Evolutionary conservation across 2,113 vertebrate species (phyloP), one percentile per base, ranked within the genome.

Genomic region (Leuciscus idus): DNA sequence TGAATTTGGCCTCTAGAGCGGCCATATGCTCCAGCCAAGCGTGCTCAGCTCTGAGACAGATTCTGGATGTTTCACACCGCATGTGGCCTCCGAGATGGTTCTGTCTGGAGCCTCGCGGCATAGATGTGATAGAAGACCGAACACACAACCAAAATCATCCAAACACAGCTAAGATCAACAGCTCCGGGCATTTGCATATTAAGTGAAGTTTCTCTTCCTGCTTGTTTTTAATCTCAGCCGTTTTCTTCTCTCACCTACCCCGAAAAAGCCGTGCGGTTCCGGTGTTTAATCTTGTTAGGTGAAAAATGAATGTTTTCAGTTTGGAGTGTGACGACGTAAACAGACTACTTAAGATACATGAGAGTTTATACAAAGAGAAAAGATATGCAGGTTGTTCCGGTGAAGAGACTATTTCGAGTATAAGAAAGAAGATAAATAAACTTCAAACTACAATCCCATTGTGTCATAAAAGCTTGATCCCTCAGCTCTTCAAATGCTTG

Each of bases 11-110:
- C 66, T 84, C 68, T 19, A 59, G 68, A 84, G 68, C 30, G 2
- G 6, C 64, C 81, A 84, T 73, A 73, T 84, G 81, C 43, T 84
- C 21, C 81, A 84, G 23, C 28, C 23, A 59, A 84, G 21, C 33
- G 8, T 39, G 36, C 19, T 62, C 33, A 13, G 36, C 36, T 23
- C 43, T 15, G 55, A 61, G 55, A 61, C 52, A 80, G 55, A 80
- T 61, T 15, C 77, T 80, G 52, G 30, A 61, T 61, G 77, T 80
- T 57, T 59, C 30, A 28, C 26, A 73, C 66, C 2, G 7, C 48
- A 84, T 59, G 68, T 82, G 80, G 80, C 15, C 80, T 21, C 26
- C 5, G 26, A 36, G 62, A 82, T 33, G 28, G 43, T 70, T 70
- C 80, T 66, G 62, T 82, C 62, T 68, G 80, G 21, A 52, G 62